These are phyloP conservation scores for Xenopus laevis DNA, from an alignment of 2,113 vertebrate species.

Conservation along the genomic window DNA sequence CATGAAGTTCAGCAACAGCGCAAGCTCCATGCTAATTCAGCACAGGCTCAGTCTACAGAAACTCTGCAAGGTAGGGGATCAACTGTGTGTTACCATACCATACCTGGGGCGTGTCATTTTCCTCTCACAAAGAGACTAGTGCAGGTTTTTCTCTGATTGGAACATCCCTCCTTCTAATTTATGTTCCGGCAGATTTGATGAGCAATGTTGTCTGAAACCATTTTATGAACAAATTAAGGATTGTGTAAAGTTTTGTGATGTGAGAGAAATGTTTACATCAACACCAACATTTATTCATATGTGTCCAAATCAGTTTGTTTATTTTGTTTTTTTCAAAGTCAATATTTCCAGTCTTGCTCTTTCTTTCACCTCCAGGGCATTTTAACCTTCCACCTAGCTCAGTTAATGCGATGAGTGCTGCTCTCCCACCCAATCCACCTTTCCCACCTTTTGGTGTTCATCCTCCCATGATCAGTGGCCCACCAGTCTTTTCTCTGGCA, in stretches of 20 bases:
- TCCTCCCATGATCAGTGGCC: constrained; percentile 53
- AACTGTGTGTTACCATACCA: not conserved
- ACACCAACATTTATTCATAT: too few relatives aligned
- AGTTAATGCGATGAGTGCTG: constrained; percentile 51
- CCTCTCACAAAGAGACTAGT: too few relatives aligned
- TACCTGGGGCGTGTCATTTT: too few relatives aligned
- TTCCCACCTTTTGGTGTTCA: constrained; percentile 54
- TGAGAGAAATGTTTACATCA: too few relatives aligned
- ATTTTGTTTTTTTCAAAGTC: too few relatives aligned
- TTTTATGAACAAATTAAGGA: too few relatives aligned
- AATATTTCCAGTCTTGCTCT: not conserved
- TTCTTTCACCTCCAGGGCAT: constrained; percentile 21
- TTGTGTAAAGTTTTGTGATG: too few relatives aligned
- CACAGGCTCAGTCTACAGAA: constrained; percentile 55
- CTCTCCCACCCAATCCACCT: constrained; percentile 48
- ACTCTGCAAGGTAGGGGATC: constrained; percentile 7
- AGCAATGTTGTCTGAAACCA: too few relatives aligned
- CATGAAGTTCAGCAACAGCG: constrained; percentile 57
- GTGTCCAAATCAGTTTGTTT: too few relatives aligned
- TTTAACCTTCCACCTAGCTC: constrained; percentile 60
- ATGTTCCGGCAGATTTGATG: too few relatives aligned
- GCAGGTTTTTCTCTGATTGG: too few relatives aligned
- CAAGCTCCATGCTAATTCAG: constrained; percentile 63
- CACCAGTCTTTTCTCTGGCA: constrained; percentile 72
- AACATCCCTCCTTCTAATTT: too few relatives aligned